Evolutionary conservation across 2,888 invertebrate genomes (phyloP), one percentile per base, ranked within the genome.

Genomic region (Plagodis pulveraria): DNA sequence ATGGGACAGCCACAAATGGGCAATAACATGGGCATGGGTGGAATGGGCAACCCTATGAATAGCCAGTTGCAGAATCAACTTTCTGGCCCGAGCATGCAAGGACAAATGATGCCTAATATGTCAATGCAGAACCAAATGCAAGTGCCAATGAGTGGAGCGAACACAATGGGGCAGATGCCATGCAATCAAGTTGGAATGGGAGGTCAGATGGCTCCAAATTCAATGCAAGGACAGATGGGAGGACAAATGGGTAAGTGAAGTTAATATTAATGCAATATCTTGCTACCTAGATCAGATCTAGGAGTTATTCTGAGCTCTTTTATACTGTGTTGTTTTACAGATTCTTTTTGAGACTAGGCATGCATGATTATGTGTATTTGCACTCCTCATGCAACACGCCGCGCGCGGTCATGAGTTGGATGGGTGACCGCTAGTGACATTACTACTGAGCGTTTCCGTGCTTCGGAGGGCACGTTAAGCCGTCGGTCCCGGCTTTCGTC

Each of bases 1-100:
- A 94, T 93, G 87, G 89, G 93, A 87, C 94, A 94, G 76, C 89
- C 90, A 0, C 92, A 91, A 46, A 94, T 94, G 88, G 91, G 91
- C 8, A 84, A 89, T 51, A 93, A 93, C 50, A 93, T 94, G 87
- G 83, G 83, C 0, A 91, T 93, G 88, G 87, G 78, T 32, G 86
- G 83, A 6, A 93, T 91, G 84, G 85, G 81, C 0, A 91, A 91
- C 46, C 87, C 93, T 0, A 90, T 94, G 87, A 84, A 84, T 1
- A 93, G 90, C 70, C 91, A 88, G 71, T 72, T 93, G 50, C 91
- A 90, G 68, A 66, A 57, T 46, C 68, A 68, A 47, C 61, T 68
- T 2, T 62, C 68, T 0, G 62, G 64, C 6, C 62, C 56, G 22
- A 58, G 38, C 32, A 68, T 68, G 68, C 89, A 89, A 51, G 88